Evolutionary conservation across 2,888 invertebrate species (phyloP).

Genomic region (Amblyteles armatorius): DNA sequence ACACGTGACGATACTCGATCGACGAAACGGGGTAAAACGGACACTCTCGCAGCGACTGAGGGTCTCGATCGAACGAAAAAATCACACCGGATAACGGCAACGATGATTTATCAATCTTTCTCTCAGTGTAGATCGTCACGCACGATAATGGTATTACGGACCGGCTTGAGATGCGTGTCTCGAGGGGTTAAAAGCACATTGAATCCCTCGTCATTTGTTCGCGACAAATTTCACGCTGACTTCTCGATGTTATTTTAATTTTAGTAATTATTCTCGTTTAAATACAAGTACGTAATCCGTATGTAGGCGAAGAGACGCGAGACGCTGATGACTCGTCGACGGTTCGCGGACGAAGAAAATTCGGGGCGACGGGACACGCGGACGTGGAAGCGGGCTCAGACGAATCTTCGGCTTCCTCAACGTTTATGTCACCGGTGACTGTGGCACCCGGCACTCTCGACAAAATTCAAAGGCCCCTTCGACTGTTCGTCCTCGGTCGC

Average conservation of each 20-base stretch:
- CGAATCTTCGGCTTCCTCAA: constrained; percentile 18
- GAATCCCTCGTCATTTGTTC: constrained; percentile 34
- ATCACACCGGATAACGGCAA: constrained; percentile 34
- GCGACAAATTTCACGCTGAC: constrained; percentile 12
- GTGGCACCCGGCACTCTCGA: constrained; percentile 54
- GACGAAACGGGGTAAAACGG: constrained; percentile 16
- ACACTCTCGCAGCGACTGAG: constrained; percentile 36
- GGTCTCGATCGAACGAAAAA: constrained; percentile 3
- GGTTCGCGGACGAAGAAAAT: constrained; percentile 1
- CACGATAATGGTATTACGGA: constrained; percentile 10
- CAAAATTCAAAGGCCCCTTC: neutral
- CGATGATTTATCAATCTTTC: constrained; percentile 13
- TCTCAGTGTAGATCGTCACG: neutral
- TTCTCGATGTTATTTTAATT: constrained; percentile 5
- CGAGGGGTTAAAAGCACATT: constrained; percentile 44
- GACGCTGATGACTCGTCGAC: constrained; percentile 28
- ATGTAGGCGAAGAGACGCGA: constrained; percentile 26
- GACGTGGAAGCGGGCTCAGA: neutral
- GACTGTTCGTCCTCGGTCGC: constrained; percentile 4
- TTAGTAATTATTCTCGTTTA: neutral
- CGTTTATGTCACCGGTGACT: constrained; percentile 4
- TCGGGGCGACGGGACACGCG: constrained; percentile 20
- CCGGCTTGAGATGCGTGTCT: neutral
- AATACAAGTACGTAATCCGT: constrained; percentile 31
- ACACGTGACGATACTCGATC: constrained; percentile 32